phyloP scores from a whole-genome alignment of 2,797 vertebrate genomes.

The Sebastes steindachneri region DNA sequence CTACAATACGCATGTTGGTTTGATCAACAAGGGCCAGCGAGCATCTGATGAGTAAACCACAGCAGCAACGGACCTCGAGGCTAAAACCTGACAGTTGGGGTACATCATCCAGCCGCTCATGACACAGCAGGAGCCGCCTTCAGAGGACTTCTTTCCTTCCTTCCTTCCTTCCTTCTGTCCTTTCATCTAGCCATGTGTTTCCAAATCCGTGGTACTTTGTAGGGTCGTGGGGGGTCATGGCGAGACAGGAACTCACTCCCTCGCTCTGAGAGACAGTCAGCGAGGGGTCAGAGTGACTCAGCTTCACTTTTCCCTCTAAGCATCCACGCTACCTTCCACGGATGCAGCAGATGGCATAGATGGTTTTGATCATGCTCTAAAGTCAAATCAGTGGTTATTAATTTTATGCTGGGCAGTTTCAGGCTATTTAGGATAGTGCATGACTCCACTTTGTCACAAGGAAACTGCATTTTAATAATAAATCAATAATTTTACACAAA shows the following conservation, averaged over 20 bases:
- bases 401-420: background rate
- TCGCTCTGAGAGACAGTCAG: background rate
- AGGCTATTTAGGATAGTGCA: background rate
- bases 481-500: too few relatives aligned
- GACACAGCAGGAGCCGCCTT: conserved; percentile 41
- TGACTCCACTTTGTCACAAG: background rate
- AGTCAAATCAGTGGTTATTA: background rate
- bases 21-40: background rate
- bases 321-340: background rate
- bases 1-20: background rate
- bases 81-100: conserved; percentile 20
- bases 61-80: conserved; percentile 8
- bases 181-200: conserved; percentile 44
- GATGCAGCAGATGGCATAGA: background rate
- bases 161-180: conserved; percentile 8
- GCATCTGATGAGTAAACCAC: conserved; percentile 49
- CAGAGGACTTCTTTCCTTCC: conserved; percentile 46
- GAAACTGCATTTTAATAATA: background rate
- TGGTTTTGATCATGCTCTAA: background rate
- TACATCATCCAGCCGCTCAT: conserved; percentile 27
- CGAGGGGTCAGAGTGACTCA: conserved; percentile 17
- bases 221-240: background rate
- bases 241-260: conserved; percentile 24
- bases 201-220: conserved; percentile 4
- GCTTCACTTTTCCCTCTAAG: background rate